Percentiles rank a stretch among this genome's conserved stretches.
Conservation (phyloP, 2,113 vertebrate genomes). For the Zosterops pallidus region DNA sequence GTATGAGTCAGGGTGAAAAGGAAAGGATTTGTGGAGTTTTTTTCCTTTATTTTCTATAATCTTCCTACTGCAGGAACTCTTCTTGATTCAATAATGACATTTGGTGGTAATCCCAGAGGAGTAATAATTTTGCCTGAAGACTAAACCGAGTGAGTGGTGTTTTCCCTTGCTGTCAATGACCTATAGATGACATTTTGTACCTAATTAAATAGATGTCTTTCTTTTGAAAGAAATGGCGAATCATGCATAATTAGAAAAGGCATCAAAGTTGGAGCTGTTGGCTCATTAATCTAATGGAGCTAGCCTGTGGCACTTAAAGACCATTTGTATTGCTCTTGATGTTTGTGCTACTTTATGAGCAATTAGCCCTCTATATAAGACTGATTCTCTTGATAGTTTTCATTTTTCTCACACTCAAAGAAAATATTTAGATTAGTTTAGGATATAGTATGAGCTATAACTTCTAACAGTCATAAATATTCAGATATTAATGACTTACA, state of each 20-base stretch:
- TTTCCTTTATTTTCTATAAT: conserved; percentile 41
- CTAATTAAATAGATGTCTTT: conserved; percentile 77
- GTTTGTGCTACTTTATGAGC: conserved; percentile 57
- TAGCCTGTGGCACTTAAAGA: conserved; percentile 61
- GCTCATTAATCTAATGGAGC: conserved; percentile 75
- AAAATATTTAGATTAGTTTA: not conserved
- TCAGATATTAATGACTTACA: not conserved
- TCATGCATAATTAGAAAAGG: conserved; percentile 76
- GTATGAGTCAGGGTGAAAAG: not conserved
- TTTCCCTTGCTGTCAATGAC: conserved; percentile 75
- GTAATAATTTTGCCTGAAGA: conserved; percentile 67
- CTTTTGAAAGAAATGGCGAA: conserved; percentile 68
- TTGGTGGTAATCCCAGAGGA: conserved; percentile 70
- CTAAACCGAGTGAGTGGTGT: conserved; percentile 61
- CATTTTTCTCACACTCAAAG: not conserved
- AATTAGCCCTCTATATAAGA: conserved; percentile 49
- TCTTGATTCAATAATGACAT: conserved; percentile 73
- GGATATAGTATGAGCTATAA: not conserved
- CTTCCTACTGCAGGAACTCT: conserved; percentile 16
- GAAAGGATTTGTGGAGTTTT: not conserved
- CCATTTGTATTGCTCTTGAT: conserved; percentile 58
- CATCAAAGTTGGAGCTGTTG: conserved; percentile 68
- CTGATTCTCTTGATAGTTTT: conserved; percentile 14
- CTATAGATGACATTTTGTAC: conserved; percentile 82
- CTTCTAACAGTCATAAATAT: not conserved